phyloP scores from a whole-genome alignment of 2,113 vertebrate genomes.

The Ictidomys tridecemlineatus region DNA sequence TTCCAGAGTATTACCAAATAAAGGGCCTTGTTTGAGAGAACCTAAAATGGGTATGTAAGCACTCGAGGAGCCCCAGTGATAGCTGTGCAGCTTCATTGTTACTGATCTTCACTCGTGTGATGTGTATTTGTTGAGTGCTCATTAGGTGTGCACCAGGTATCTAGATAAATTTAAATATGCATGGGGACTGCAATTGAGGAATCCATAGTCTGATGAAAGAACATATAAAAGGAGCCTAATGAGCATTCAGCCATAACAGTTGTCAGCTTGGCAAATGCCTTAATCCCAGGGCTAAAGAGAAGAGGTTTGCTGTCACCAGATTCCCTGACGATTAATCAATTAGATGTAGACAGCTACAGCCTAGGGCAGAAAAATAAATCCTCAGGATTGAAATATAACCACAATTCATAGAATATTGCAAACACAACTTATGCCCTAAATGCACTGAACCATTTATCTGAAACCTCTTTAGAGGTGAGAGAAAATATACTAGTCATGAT shows the following conservation, averaged over 20 bases:
- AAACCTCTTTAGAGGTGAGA: background rate
- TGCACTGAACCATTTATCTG: background rate
- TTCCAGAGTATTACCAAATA: background rate
- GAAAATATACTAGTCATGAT: background rate
- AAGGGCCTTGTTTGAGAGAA: background rate
- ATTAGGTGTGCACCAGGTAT: background rate
- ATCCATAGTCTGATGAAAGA: background rate
- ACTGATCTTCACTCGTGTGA: background rate
- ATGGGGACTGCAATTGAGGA: background rate
- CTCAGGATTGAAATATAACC: background rate
- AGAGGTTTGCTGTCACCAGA: background rate
- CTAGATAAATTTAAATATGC: background rate
- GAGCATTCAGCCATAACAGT: background rate
- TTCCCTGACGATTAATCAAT: background rate
- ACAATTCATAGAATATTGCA: background rate
- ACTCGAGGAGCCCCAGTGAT: background rate
- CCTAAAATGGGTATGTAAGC: background rate
- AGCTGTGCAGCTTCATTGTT: background rate
- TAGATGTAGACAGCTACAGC: background rate
- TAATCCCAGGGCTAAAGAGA: background rate
- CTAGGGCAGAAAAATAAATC: background rate
- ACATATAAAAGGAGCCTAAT: background rate
- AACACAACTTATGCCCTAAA: background rate
- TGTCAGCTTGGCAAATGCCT: background rate
- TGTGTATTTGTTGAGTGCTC: background rate